phyloP scores from a whole-genome alignment of 2,888 invertebrate species.

The Melinaea menophilus region DNA sequence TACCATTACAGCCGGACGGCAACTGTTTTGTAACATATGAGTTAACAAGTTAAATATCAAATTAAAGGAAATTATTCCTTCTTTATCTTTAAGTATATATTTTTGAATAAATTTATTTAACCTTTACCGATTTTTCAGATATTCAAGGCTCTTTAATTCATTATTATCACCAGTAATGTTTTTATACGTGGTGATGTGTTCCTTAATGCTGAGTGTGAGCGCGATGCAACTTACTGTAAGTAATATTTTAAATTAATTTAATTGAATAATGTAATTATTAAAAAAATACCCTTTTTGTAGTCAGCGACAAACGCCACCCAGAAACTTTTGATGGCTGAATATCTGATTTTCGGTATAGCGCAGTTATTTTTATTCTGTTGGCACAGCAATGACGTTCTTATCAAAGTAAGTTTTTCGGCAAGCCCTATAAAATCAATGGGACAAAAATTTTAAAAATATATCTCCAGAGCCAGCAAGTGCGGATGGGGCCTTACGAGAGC shows the following conservation, averaged over 20 bases:
- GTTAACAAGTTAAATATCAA: slow-evolving; percentile 10
- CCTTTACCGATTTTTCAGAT: slow-evolving; percentile 38
- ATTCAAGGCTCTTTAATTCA: slow-evolving; percentile 59
- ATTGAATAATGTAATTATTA: background rate
- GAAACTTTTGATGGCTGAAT: slow-evolving; percentile 59
- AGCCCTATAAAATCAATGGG: background rate
- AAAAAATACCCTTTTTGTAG: slow-evolving; percentile 39
- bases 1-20: slow-evolving; percentile 10
- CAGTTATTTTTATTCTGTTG: slow-evolving; percentile 66
- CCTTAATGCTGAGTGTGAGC: slow-evolving; percentile 62
- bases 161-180: slow-evolving; percentile 68
- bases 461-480: slow-evolving; percentile 49
- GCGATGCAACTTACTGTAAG: slow-evolving; percentile 63
- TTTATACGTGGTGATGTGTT: slow-evolving; percentile 61
- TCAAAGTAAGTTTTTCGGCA: slow-evolving; percentile 46
- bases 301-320: slow-evolving; percentile 52
- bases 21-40: slow-evolving; percentile 7
- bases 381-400: slow-evolving; percentile 62
- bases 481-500: slow-evolving; percentile 59
- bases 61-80: slow-evolving; percentile 2
- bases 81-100: slow-evolving; percentile 6
- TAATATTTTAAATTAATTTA: slow-evolving; percentile 7
- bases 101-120: slow-evolving; percentile 3
- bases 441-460: background rate
- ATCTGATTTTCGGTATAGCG: slow-evolving; percentile 60